These are phyloP conservation scores for Stigmatopora argus DNA, from an alignment of 2,113 vertebrate genomes.

Conservation along the genomic window DNA sequence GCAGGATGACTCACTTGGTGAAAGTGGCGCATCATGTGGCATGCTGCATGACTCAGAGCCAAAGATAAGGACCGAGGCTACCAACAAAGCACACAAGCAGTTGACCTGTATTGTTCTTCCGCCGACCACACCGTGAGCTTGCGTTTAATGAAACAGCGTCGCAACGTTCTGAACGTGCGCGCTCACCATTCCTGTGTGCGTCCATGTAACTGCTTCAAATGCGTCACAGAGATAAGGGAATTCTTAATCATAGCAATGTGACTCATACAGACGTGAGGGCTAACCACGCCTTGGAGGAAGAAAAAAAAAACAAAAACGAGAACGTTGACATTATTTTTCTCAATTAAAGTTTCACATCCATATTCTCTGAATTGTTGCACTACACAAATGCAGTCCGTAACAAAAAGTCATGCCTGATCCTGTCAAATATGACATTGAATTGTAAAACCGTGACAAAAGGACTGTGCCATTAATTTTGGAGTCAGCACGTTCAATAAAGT, in stretches of 20 bases:
- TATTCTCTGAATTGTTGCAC: conserved; percentile 11
- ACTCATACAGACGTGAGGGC: conserved; percentile 33
- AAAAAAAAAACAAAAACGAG: conserved; percentile 35
- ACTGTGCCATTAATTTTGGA: neutral
- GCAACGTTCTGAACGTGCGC: neutral
- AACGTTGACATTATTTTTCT: conserved; percentile 27
- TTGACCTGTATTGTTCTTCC: conserved; percentile 30
- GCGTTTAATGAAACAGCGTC: neutral
- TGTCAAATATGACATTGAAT: neutral
- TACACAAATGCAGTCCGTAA: neutral
- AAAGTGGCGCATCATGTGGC: conserved; percentile 66
- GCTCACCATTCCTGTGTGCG: neutral
- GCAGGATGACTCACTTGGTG: conserved; percentile 62
- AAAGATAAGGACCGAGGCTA: conserved; percentile 31
- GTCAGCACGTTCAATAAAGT: neutral
- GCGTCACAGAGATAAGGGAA: conserved; percentile 20
- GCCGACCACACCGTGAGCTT: conserved; percentile 35
- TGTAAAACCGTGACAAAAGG: neutral
- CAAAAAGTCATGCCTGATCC: neutral
- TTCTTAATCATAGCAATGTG: conserved; percentile 24
- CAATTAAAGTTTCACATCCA: conserved; percentile 39
- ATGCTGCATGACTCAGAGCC: conserved; percentile 62
- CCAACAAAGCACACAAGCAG: conserved; percentile 23
- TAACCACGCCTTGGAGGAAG: conserved; percentile 14
- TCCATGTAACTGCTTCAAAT: conserved; percentile 6